A percentile compares a stretch with the other conserved stretches of the same genome.
Conservation (phyloP, 2,888 invertebrate species). For the Cecidostiba fungosa region DNA sequence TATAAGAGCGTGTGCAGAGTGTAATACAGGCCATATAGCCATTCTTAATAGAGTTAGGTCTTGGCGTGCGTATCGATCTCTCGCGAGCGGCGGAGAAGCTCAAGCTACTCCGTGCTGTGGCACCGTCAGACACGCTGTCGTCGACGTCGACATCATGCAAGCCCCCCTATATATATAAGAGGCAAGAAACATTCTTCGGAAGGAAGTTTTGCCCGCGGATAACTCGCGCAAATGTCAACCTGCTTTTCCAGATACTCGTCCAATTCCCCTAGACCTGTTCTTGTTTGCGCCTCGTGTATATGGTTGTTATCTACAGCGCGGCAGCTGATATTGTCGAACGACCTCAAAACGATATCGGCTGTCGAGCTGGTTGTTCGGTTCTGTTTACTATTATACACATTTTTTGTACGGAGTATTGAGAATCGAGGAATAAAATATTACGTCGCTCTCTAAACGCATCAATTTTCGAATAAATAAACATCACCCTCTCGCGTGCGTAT, state of each 20-base stretch:
- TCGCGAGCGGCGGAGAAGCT: not conserved
- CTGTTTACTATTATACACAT: too few species aligned
- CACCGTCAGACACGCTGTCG: constrained; percentile 66
- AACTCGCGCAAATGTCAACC: constrained; percentile 52
- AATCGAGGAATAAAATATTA: too few species aligned
- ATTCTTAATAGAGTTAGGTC: constrained; percentile 48
- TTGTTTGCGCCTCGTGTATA: not conserved
- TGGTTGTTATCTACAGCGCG: constrained; percentile 14
- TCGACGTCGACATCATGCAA: constrained; percentile 41
- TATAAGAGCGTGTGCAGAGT: not conserved
- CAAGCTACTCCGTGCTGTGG: constrained; percentile 60
- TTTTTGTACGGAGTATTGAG: too few species aligned
- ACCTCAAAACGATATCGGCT: constrained; percentile 34
- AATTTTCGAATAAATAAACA: too few species aligned
- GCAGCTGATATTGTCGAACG: not conserved
- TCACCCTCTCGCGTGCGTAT: too few species aligned
- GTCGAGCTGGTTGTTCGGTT: not conserved
- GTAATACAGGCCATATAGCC: not conserved
- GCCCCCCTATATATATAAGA: constrained; percentile 14
- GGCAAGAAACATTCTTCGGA: not conserved
- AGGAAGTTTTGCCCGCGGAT: not conserved
- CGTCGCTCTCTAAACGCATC: too few species aligned
- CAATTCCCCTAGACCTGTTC: not conserved
- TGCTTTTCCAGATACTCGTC: constrained; percentile 4
- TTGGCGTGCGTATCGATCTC: constrained; percentile 58